Evolutionary conservation across 2,113 vertebrate genomes (phyloP).

Genomic region (Synchiropus splendidus): DNA sequence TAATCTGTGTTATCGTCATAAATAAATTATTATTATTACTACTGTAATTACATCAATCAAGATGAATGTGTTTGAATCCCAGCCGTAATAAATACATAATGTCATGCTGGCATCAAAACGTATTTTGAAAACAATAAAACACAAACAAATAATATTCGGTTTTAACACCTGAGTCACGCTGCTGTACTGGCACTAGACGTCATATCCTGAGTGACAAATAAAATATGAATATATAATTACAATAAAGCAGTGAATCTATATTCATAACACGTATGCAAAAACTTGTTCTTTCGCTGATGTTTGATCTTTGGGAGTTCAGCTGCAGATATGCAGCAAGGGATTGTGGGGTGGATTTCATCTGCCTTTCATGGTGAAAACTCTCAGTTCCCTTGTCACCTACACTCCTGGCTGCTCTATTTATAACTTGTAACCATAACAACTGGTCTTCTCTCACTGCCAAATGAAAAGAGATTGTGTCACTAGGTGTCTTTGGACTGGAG

Average conservation of each 20-base stretch:
- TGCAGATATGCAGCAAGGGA: constrained; percentile 38
- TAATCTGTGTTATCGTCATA: too few species aligned
- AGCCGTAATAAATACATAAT: too few species aligned
- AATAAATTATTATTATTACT: too few species aligned
- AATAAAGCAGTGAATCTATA: constrained; percentile 4
- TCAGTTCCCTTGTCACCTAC: constrained; percentile 63
- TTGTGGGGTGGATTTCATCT: constrained; percentile 57
- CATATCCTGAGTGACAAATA: too few species aligned
- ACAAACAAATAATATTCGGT: too few species aligned
- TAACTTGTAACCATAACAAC: constrained; percentile 74
- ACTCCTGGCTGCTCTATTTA: constrained; percentile 64
- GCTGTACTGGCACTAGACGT: too few species aligned
- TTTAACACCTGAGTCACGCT: too few species aligned
- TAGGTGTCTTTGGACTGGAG: constrained; percentile 37
- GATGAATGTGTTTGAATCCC: too few species aligned
- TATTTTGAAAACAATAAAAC: too few species aligned
- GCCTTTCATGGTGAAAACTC: constrained; percentile 56
- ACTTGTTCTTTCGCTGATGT: constrained; percentile 2
- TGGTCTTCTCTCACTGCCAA: constrained; percentile 45
- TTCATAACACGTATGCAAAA: too few species aligned
- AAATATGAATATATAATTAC: background rate
- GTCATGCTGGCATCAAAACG: too few species aligned
- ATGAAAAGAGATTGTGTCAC: constrained; percentile 47
- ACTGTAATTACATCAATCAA: too few species aligned
- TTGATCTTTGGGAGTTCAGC: constrained; percentile 10